Base-by-base conservation (phyloP, 2,888 invertebrate genomes). In the Oxyteleia sp. region DNA sequence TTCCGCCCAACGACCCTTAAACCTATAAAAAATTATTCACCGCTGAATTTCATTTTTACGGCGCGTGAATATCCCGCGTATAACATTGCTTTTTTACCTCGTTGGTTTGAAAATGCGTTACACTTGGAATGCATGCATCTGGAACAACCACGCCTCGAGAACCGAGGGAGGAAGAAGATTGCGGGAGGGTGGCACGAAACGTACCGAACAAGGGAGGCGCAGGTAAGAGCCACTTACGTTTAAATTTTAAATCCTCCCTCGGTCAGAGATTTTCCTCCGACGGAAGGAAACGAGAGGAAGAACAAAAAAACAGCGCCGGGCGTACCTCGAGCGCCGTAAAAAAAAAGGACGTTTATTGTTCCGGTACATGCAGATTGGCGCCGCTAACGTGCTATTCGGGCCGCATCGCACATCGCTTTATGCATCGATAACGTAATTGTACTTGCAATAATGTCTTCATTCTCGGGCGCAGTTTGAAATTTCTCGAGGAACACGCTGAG, bases 221-320 rank as follows among this genome's bases (percentile, higher is more conserved):
- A 75, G 82, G 79, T 83, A 81, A 89, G 90, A 85, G 86, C 86
- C 88, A 89, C 88, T 89, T 87, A 85, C 80, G 88, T 90, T 89
- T 89, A 89, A 90, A 90, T 89, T 90, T 88, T 88, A 90, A 90
- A 90, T 89, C 86, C 86, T 88, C 83, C 84, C 86, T 84, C 85
- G 84, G 85, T 84, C 84, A 81, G 86, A 87, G 87, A 89, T 88
- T 87, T 86, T 84, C 79, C 81, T 74, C 59, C 49, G 68, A 63
- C 76, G 78, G 78, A 72, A 80, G 74, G 66, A 74, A 80, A 66
- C 53, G 35, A 51, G 29, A 18, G 29, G 38, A 71, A 13, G 61
- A 66, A 74, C n/a, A n/a, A n/a, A n/a, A n/a, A n/a, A n/a, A n/a
- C n/a, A n/a, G n/a, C n/a, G n/a, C n/a, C n/a, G n/a, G n/a, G n/a